A percentile compares a stretch with the other conserved stretches of the same genome.
phyloP scores from a whole-genome alignment of 2,888 invertebrate species.

The Acleris sparsana region DNA sequence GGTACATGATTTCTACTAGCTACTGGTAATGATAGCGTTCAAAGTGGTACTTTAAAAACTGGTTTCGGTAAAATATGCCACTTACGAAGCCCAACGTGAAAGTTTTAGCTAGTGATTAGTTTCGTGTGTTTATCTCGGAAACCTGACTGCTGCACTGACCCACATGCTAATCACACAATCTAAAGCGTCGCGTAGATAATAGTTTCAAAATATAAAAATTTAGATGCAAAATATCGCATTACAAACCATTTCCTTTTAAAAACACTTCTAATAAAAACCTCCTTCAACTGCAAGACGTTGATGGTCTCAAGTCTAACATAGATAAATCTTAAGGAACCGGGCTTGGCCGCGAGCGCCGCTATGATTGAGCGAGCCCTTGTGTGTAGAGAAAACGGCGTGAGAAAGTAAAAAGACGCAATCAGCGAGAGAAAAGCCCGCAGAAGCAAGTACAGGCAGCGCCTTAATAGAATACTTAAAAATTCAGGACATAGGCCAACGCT shows the following conservation, averaged over 20 bases:
- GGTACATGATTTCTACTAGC: background rate
- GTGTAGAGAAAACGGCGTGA: constrained; percentile 59
- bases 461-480: constrained; percentile 79
- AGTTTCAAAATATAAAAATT: background rate
- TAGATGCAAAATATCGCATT: background rate
- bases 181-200: constrained; percentile 7
- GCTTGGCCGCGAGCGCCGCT: constrained; percentile 54
- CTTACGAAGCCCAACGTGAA: constrained; percentile 62
- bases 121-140: constrained; percentile 33
- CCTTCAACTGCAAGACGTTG: constrained; percentile 15
- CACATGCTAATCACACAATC: constrained; percentile 28
- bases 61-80: constrained; percentile 59
- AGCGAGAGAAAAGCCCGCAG: constrained; percentile 72
- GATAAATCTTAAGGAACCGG: constrained; percentile 45
- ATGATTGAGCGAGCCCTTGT: constrained; percentile 57
- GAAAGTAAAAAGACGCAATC: constrained; percentile 80
- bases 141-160: constrained; percentile 36
- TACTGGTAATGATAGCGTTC: constrained; percentile 33
- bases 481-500: constrained; percentile 62
- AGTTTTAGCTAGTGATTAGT: constrained; percentile 51
- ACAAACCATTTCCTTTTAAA: background rate
- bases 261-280: background rate
- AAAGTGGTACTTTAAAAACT: constrained; percentile 50
- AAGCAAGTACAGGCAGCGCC: constrained; percentile 52
- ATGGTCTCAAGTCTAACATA: constrained; percentile 29